Base-by-base conservation (phyloP, 37 sponge, comb jelly and placozoan species). In the Mnemiopsis leidyi region DNA sequence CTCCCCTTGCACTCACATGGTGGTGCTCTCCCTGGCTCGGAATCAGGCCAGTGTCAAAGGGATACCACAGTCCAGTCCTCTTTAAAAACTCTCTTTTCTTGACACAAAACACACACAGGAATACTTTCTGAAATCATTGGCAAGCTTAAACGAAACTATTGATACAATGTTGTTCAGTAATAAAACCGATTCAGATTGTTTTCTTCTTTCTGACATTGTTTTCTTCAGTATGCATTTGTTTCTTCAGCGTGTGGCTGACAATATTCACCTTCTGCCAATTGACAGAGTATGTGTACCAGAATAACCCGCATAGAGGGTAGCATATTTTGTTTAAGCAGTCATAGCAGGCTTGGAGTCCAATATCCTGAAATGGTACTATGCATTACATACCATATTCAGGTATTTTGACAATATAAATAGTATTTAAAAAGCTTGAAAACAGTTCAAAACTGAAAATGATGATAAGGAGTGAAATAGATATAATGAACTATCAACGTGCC, bases 281-380 rank as follows among this genome's bases (percentile, higher is more conserved):
- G 29, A 85, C 90, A 39, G 90, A 85, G 48, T 85, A 85, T 23
- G 90, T 36, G 39, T 85, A 85, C 90, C 90, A 85, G 36, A 85
- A 85, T 28, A 85, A 3, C 9, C 90, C 90, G 39, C 90, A 85
- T 5, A 85, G 35, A 33, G 90, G 90, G 24, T 85, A 85, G 61
- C 90, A 85, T 18, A 85, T 85, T 40, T 85, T 85, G 26, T 38
- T 85, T 0, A 85, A 25, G 29, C 90, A 85, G 23, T 85, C 90
- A 25, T 85, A 85, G 61, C 90, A 85, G 24, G 38, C 90, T 40
- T 85, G 90, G 3, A 85, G 26, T 18, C 90, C 90, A 5, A 85
- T 85, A 33, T 85, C 90, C 90, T 85, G 90, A 38, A 79, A 79
- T n/a, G n/a, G n/a, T n/a, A n/a, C n/a, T n/a, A n/a, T n/a, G n/a